Evolutionary conservation across 2,888 invertebrate species (phyloP), one percentile per base, ranked within the genome.

Genomic region (Hypomecis punctinalis): DNA sequence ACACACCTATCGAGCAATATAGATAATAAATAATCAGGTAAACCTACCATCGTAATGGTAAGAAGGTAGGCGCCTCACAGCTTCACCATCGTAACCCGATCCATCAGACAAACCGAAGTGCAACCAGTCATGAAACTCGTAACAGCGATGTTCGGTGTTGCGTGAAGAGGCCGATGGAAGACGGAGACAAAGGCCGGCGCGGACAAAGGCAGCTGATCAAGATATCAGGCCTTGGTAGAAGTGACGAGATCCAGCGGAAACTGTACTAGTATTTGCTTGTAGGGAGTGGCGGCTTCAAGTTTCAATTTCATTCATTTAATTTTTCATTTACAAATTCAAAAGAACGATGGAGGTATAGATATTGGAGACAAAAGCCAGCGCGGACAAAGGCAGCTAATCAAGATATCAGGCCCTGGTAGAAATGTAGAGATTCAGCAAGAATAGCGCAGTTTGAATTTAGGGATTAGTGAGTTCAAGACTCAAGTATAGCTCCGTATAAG

Each of bases 121-220:
- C 76, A 75, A 70, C 79, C 77, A 76, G 70, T 73, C 77, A 74
- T 73, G 72, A 76, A 72, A 70, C 69, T 53, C 45, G 61, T 82
- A 81, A 84, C 84, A 85, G 83, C 82, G 85, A 73, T 81, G 85
- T 84, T 71, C 81, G 78, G 71, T 76, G 75, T 76, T 62, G 84
- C 85, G 84, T 80, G 77, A 83, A 78, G 75, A 42, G 46, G 36
- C 74, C 55, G 56, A 80, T 76, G 64, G 55, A 51, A 72, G 60
- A 71, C 70, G 85, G 80, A 84, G 88, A 89, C 89, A 89, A 88
- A 86, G 86, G 87, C 81, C 86, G 85, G 84, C 66, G 74, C 74
- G 75, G 77, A 87, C 88, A 86, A 85, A 88, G 86, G 81, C 72
- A 75, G 11, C 37, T 82, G 79, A 88, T 89, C 89, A 88, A 89